These are phyloP conservation scores for Calliphora vicina DNA, from an alignment of 1,140 invertebrate species.

Conservation along the genomic window DNA sequence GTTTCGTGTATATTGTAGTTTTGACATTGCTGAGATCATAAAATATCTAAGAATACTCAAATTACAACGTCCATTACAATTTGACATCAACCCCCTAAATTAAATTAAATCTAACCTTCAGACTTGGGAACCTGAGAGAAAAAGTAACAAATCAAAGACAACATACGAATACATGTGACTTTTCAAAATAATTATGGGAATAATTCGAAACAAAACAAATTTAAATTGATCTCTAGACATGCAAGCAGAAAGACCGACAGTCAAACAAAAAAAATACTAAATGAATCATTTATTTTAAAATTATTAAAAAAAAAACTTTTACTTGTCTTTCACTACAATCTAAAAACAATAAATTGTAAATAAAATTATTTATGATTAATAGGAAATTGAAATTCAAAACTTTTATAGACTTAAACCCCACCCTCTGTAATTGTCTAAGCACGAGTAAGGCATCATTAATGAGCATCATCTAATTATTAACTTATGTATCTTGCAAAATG, in stretches of 20 bases:
- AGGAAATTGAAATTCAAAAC: background rate
- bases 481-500: background rate
- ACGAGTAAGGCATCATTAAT: background rate
- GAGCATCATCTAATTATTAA: background rate
- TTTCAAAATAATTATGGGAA: background rate
- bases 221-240: background rate
- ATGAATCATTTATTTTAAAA: background rate
- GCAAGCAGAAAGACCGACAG: background rate
- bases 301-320: background rate
- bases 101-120: background rate
- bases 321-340: background rate
- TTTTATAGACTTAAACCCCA: background rate
- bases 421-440: background rate
- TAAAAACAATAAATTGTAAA: background rate
- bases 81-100: background rate
- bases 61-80: background rate
- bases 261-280: background rate
- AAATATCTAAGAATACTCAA: background rate
- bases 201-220: background rate
- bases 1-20: background rate
- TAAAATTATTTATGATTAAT: background rate
- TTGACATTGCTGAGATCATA: background rate
- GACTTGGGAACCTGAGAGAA: conserved; percentile 6
- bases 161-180: conserved; percentile 18
- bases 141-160: background rate